Evolutionary conservation across 2,797 vertebrate genomes (phyloP).

Genomic region (Megalops cyprinoides): DNA sequence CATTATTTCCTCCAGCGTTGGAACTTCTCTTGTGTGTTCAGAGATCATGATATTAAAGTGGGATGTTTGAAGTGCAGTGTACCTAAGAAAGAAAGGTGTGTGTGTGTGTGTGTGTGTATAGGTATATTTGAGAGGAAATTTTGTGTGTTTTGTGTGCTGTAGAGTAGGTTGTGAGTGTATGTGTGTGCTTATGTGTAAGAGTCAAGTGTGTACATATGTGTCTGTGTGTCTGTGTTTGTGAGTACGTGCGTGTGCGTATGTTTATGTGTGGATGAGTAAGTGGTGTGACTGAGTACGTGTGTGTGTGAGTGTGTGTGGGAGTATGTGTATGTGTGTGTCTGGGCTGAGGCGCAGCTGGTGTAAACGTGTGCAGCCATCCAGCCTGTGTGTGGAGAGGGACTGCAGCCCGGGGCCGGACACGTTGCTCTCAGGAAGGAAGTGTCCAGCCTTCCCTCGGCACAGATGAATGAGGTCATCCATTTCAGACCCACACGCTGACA

Average conservation of each 20-base stretch:
- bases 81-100: no score
- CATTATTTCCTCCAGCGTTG: no score
- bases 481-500: constrained; percentile 32
- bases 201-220: neutral
- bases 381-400: constrained; percentile 7
- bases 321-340: neutral
- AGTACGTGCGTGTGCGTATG: neutral
- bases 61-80: no score
- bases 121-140: neutral
- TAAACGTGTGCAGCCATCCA: neutral
- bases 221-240: neutral
- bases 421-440: constrained; percentile 57
- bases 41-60: no score
- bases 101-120: neutral
- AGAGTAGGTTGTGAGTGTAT: neutral
- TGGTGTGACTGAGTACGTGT: neutral
- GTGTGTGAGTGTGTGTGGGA: neutral
- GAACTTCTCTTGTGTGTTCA: no score
- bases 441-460: constrained; percentile 38
- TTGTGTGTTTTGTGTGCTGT: neutral
- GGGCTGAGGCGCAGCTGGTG: neutral
- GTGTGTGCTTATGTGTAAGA: neutral
- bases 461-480: constrained; percentile 51
- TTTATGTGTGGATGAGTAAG: neutral
- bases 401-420: constrained; percentile 25